Evolutionary conservation across 1,140 invertebrate genomes (phyloP).

Genomic region (Gryllus bimaculatus): DNA sequence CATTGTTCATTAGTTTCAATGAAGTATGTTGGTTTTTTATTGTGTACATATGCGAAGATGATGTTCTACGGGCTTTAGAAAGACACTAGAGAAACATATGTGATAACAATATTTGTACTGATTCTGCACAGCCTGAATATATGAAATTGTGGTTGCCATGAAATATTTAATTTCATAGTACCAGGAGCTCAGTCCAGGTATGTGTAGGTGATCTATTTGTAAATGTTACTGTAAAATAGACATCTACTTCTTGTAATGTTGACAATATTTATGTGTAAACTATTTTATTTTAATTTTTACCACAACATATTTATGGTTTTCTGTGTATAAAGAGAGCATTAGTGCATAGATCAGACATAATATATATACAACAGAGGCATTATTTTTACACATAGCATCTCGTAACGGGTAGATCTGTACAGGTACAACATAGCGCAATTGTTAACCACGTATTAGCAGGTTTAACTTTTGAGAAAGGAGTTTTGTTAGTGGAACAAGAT

Average conservation of each 20-base stretch:
- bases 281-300: neutral
- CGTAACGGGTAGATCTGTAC: neutral
- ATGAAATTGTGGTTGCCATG: neutral
- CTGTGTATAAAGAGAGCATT: neutral
- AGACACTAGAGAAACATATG: neutral
- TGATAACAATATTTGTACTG: constrained; percentile 1
- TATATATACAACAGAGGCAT: constrained; percentile 5
- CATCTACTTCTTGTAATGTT: neutral
- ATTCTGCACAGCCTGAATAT: neutral
- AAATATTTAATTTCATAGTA: neutral
- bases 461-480: neutral
- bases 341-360: neutral
- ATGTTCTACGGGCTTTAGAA: neutral
- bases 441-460: neutral
- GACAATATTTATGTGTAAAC: constrained; percentile 5
- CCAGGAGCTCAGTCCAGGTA: neutral
- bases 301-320: neutral
- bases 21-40: neutral
- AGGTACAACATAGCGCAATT: neutral
- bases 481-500: neutral
- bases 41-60: neutral
- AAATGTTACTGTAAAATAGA: neutral
- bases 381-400: constrained; percentile 1
- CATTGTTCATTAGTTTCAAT: neutral
- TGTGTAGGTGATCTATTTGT: neutral